Percentiles rank a stretch among this genome's conserved stretches.
Conservation (phyloP, 2,113 vertebrate species). For the Panthera leo region DNA sequence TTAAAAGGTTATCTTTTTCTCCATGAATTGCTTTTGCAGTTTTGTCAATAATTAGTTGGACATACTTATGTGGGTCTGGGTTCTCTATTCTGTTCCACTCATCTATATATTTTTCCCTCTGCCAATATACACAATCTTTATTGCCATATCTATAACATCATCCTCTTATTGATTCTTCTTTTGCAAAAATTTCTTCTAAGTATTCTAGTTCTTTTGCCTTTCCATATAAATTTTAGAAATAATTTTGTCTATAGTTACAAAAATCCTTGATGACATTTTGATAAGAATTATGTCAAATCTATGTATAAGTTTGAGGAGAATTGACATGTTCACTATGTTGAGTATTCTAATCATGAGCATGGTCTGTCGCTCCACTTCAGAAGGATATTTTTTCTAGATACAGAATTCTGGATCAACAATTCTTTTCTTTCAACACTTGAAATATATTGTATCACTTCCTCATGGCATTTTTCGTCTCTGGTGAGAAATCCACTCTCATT, state of each 20-base stretch:
- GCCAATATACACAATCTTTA: neutral
- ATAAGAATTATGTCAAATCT: neutral
- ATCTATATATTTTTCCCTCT: neutral
- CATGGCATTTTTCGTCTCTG: neutral
- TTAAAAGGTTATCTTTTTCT: neutral
- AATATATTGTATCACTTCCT: neutral
- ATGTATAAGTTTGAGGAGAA: neutral
- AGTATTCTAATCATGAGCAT: neutral
- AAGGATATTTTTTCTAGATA: neutral
- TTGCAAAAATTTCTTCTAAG: neutral
- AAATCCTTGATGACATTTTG: neutral
- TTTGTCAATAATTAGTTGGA: neutral
- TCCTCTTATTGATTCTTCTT: neutral
- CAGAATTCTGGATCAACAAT: neutral
- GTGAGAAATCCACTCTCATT: neutral
- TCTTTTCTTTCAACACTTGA: conserved; percentile 2
- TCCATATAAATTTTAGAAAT: neutral
- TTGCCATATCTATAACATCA: neutral
- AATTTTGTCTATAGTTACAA: neutral
- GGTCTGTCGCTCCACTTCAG: neutral
- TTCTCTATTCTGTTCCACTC: neutral
- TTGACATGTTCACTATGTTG: neutral
- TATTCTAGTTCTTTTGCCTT: neutral
- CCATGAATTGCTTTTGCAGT: neutral
- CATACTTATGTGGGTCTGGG: neutral